Conservation (phyloP, 2,888 invertebrate species). For the Drepanosiphum platanoidis region DNA sequence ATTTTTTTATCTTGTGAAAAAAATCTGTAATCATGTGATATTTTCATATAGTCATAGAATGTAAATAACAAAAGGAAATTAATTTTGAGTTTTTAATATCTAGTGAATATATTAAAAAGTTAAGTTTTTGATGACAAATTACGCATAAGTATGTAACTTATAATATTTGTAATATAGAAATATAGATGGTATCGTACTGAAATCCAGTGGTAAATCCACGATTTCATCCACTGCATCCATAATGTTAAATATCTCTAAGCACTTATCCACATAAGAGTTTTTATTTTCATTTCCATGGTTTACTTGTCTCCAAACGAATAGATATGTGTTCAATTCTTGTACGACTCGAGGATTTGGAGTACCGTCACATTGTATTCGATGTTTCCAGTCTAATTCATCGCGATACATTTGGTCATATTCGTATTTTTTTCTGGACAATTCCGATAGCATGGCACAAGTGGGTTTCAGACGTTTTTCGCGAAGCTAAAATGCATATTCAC, state of each 20-base stretch:
- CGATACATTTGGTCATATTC: slow-evolving; percentile 63
- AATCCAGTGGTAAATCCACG: slow-evolving; percentile 64
- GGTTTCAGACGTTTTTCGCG: slow-evolving; percentile 13
- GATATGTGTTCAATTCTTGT: slow-evolving; percentile 72
- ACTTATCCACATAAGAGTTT: slow-evolving; percentile 68
- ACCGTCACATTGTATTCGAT: slow-evolving; percentile 73
- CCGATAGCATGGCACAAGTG: slow-evolving; percentile 24
- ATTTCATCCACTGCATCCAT: slow-evolving; percentile 64
- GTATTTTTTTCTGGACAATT: slow-evolving; percentile 62
- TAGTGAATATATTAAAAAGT: too few relatives aligned
- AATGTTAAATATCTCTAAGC: slow-evolving; percentile 68
- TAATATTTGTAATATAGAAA: too few relatives aligned
- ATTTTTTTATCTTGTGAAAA: background rate
- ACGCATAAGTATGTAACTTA: too few relatives aligned
- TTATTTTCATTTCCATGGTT: slow-evolving; percentile 68
- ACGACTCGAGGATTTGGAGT: slow-evolving; percentile 72
- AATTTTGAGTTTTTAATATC: too few relatives aligned
- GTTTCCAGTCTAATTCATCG: slow-evolving; percentile 70
- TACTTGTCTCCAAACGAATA: slow-evolving; percentile 71
- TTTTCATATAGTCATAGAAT: too few relatives aligned
- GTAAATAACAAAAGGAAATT: too few relatives aligned
- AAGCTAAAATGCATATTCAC: slow-evolving; percentile 15
- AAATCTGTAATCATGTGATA: too few relatives aligned
- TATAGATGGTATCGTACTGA: slow-evolving; percentile 50
- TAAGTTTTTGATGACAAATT: too few relatives aligned